Percentiles rank a stretch among this genome's conserved stretches.
These are phyloP conservation scores for Picathartes gymnocephalus DNA, from an alignment of 2,113 vertebrate genomes.

Conservation along the genomic window DNA sequence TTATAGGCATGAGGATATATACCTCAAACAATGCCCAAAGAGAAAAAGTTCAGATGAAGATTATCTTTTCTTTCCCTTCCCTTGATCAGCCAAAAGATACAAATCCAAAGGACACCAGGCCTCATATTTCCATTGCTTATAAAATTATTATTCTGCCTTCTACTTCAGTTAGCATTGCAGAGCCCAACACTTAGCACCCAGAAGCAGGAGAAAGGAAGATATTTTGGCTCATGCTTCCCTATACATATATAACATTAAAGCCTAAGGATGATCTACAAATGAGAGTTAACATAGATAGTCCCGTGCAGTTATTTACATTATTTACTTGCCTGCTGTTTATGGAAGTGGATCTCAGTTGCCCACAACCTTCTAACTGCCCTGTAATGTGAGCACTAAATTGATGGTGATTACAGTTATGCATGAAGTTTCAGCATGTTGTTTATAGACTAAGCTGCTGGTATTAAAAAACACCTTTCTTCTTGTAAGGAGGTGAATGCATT, in stretches of 20 bases:
- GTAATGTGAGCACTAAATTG: background rate
- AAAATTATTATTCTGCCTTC: background rate
- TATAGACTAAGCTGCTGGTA: background rate
- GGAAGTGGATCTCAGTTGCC: background rate
- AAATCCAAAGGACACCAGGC: background rate
- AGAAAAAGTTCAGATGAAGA: background rate
- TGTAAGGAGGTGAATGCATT: background rate
- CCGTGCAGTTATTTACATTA: background rate
- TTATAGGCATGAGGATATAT: background rate
- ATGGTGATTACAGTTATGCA: background rate
- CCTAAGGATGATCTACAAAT: background rate
- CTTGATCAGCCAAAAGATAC: background rate
- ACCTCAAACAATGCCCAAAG: background rate
- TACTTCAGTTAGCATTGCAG: background rate
- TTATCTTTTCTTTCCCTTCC: background rate
- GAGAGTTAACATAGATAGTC: background rate
- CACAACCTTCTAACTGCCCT: background rate
- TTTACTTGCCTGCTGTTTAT: background rate
- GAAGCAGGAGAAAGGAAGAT: background rate
- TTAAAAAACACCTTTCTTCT: background rate
- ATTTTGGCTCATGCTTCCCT: background rate
- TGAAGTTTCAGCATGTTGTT: background rate
- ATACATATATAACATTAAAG: background rate
- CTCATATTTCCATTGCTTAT: background rate
- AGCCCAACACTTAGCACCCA: background rate